Evolutionary conservation across 2,888 invertebrate species (phyloP).

Genomic region (Hydriomena furcata): DNA sequence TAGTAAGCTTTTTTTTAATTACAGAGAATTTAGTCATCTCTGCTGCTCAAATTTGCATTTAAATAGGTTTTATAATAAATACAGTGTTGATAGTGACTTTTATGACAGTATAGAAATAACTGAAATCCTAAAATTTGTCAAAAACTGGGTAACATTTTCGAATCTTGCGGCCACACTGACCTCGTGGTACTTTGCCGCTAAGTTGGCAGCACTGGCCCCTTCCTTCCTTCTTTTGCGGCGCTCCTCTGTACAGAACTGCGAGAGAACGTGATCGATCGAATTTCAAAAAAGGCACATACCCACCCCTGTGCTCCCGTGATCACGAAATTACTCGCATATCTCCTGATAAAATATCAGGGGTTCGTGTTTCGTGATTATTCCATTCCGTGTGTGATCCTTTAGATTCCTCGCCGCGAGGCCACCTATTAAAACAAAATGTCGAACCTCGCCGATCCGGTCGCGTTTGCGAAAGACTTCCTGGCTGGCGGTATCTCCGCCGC

Average conservation of each 20-base stretch:
- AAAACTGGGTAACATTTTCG: constrained; percentile 32
- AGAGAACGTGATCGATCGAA: constrained; percentile 83
- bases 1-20: too few relatives aligned
- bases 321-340: constrained; percentile 78
- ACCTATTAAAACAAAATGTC: constrained; percentile 75
- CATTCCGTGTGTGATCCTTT: constrained; percentile 70
- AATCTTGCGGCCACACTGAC: constrained; percentile 59
- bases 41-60: too few relatives aligned
- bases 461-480: constrained; percentile 95
- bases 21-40: too few relatives aligned
- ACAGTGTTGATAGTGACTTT: too few relatives aligned
- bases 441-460: constrained; percentile 88
- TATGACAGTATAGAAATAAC: too few relatives aligned
- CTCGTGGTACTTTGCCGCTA: constrained; percentile 74
- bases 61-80: too few relatives aligned
- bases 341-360: constrained; percentile 77
- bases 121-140: constrained; percentile 6
- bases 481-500: constrained; percentile 97
- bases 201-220: constrained; percentile 78
- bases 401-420: constrained; percentile 52
- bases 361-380: constrained; percentile 78
- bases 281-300: constrained; percentile 83
- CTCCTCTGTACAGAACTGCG: constrained; percentile 76
- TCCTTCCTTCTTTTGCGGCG: constrained; percentile 83
- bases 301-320: constrained; percentile 81